These are phyloP conservation scores for Urechis unicinctus DNA, from an alignment of 2,888 invertebrate species.

Conservation along the genomic window DNA sequence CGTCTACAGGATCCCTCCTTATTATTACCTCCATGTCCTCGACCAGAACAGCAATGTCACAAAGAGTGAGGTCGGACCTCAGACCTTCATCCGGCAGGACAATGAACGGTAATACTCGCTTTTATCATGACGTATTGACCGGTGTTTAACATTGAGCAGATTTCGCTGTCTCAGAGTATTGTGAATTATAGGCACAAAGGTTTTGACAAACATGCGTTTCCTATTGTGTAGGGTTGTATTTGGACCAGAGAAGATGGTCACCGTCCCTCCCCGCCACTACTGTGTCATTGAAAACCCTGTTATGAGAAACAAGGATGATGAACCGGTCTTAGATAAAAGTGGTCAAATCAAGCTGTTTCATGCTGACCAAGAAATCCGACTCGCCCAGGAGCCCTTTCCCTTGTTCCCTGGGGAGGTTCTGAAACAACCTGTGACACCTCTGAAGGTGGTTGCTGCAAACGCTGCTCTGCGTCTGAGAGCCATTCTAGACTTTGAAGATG, in stretches of 20 bases:
- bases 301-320: constrained; percentile 38
- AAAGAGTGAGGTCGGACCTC: constrained; percentile 52
- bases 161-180: no score
- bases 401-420: constrained; percentile 53
- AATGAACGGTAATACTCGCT: constrained; percentile 49
- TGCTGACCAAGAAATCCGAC: constrained; percentile 54
- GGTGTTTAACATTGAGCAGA: no score
- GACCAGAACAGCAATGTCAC: constrained; percentile 55
- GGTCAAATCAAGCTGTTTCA: constrained; percentile 52
- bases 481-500: constrained; percentile 50
- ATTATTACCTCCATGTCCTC: constrained; percentile 53
- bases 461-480: constrained; percentile 51
- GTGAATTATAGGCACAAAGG: no score
- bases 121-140: not conserved
- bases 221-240: constrained; percentile 45
- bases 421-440: constrained; percentile 21
- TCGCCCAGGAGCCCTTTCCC: constrained; percentile 54
- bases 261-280: constrained; percentile 54
- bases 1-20: constrained; percentile 51
- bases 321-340: constrained; percentile 40
- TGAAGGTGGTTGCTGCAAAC: constrained; percentile 49
- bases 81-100: constrained; percentile 54
- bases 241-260: constrained; percentile 52
- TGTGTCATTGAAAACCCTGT: constrained; percentile 54
- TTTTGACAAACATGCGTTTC: not conserved